These are phyloP conservation scores for Antheraea mylitta DNA, from an alignment of 1,140 invertebrate genomes.

Conservation along the genomic window DNA sequence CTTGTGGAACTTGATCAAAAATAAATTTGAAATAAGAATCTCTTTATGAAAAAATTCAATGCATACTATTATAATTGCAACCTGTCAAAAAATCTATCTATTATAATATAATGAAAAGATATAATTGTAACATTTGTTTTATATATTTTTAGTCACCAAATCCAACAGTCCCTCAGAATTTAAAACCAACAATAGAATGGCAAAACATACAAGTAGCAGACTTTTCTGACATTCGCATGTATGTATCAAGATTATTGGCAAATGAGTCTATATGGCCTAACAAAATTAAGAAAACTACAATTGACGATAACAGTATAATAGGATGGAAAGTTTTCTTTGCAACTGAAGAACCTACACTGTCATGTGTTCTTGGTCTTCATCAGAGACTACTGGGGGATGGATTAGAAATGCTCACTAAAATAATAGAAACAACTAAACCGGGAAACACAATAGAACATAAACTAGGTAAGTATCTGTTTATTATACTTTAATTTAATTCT, in stretches of 20 bases:
- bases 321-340: constrained; percentile 56
- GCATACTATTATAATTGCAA: no score
- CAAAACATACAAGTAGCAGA: constrained; percentile 70
- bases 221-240: constrained; percentile 60
- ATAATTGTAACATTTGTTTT: no score
- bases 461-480: constrained; percentile 41
- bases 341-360: constrained; percentile 50
- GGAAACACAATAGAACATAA: constrained; percentile 54
- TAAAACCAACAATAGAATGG: constrained; percentile 70
- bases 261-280: constrained; percentile 43
- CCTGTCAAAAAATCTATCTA: no score
- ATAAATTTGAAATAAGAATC: no score
- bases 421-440: constrained; percentile 42
- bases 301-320: constrained; percentile 31
- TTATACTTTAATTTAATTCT: background rate
- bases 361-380: constrained; percentile 48
- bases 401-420: constrained; percentile 48
- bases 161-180: constrained; percentile 45
- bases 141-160: constrained; percentile 39
- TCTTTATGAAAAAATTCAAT: no score
- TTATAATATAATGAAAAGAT: no score
- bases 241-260: constrained; percentile 44
- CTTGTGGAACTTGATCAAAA: no score
- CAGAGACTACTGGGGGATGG: constrained; percentile 44
- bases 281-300: constrained; percentile 32